Evolutionary conservation across 2,888 invertebrate species (phyloP).

Genomic region (Junonia oenone): DNA sequence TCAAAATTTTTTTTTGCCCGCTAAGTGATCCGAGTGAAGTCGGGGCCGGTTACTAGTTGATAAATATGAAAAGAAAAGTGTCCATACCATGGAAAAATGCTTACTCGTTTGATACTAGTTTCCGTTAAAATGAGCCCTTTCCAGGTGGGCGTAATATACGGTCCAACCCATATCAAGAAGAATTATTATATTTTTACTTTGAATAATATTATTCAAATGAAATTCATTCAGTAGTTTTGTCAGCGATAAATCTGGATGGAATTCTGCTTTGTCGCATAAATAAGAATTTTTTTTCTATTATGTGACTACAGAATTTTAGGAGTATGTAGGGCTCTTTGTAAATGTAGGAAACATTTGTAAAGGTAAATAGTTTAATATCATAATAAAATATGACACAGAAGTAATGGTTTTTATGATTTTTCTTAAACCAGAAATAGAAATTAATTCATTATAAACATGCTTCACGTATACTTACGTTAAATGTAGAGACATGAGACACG

Average conservation of each 20-base stretch:
- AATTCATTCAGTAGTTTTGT: constrained; percentile 13
- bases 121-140: constrained; percentile 13
- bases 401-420: no score
- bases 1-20: no score
- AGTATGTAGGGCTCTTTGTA: no score
- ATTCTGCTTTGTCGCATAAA: neutral
- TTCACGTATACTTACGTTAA: no score
- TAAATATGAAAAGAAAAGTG: neutral
- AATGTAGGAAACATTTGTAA: no score
- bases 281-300: neutral
- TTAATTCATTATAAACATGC: no score
- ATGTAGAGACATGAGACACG: no score
- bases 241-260: constrained; percentile 7
- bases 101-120: constrained; percentile 6
- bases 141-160: constrained; percentile 19
- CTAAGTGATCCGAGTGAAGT: no score
- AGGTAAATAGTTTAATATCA: no score
- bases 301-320: neutral
- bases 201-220: constrained; percentile 18
- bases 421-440: no score
- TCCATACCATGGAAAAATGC: neutral
- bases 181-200: constrained; percentile 22
- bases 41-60: neutral
- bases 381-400: no score
- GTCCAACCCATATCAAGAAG: constrained; percentile 21